Base-by-base conservation (phyloP, 2,113 vertebrate genomes). In the Odocoileus hemionus region DNA sequence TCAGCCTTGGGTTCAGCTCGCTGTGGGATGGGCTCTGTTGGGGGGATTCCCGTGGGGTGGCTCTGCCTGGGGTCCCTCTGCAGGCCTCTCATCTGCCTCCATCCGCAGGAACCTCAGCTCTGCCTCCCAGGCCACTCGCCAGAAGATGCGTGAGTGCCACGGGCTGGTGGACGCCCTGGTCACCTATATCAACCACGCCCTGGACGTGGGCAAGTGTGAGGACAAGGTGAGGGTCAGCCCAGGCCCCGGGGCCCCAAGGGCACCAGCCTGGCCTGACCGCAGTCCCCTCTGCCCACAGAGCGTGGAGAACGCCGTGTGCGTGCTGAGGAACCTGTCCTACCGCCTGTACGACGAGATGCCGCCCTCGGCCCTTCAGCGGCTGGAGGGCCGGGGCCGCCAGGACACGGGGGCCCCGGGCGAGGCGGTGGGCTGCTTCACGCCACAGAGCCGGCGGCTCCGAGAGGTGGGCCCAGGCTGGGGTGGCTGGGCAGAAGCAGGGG, bases 281-380 rank as follows among this genome's bases (percentile, higher is more conserved):
- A 5, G 28, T 19, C 60, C 4, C 55, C 90, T 19, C 92, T 15
- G 1, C 13, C 94, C 30, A 1, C 94, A 99, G 99, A 99, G 99
- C 0, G 99, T 99, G 97, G 99, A 99, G 98, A 99, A 99, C 0
- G 99, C 99, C 0, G 97, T 99, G 94, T 99, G 99, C 1, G 99
- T 99, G 57, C 98, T 99, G 98, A 99, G 99, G 93, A 99, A 99
- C 98, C 98, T 99, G 97, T 99, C 99, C 90, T 99, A 99, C 97
- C 99, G 99, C 96, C 99, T 99, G 82, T 99, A 99, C 15, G 98
- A 99, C 0, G 99, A 99, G 98, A 99, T 99, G 96, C 99, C 99
- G 0, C 99, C 99, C 0, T 99, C 99, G 0, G 99, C 99, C 1
- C 99, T 99, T 4, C 98, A 99, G 96, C 99, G 99, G 57, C 98